A percentile compares a stretch with the other conserved stretches of the same genome.
phyloP scores from a whole-genome alignment of 2,888 invertebrate genomes.

The Herminia tarsipennalis region DNA sequence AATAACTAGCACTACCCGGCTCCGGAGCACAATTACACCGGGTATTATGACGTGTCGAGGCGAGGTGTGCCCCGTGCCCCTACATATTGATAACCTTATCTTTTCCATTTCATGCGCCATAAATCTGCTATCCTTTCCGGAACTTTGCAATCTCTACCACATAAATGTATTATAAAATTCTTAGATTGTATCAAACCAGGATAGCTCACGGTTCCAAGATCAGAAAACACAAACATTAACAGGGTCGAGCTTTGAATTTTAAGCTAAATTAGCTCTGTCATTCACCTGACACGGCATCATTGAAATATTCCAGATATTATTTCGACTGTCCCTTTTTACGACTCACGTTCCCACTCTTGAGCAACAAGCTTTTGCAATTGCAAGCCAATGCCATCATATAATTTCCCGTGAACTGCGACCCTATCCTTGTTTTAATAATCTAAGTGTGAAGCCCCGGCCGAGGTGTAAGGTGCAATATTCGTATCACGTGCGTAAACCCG shows the following conservation, averaged over 20 bases:
- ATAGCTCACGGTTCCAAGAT: too few species aligned
- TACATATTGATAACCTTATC: slow-evolving; percentile 33
- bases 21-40: slow-evolving; percentile 8
- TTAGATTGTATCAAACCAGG: slow-evolving; percentile 11
- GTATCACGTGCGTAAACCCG: slow-evolving; percentile 4
- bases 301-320: too few species aligned
- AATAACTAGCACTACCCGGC: slow-evolving; percentile 1
- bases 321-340: too few species aligned
- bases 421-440: not conserved
- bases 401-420: not conserved
- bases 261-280: too few species aligned
- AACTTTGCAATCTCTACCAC: slow-evolving; percentile 28
- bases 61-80: slow-evolving; percentile 5
- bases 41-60: slow-evolving; percentile 7
- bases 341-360: too few species aligned
- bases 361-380: too few species aligned
- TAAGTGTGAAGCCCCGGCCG: not conserved
- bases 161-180: slow-evolving; percentile 30
- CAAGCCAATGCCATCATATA: too few species aligned
- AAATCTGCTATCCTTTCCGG: slow-evolving; percentile 28
- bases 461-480: slow-evolving; percentile 7
- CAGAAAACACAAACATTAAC: too few species aligned
- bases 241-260: too few species aligned
- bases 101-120: slow-evolving; percentile 32
- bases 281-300: too few species aligned